phyloP scores from a whole-genome alignment of 30 jellyfish, hydroid and myxozoan genomes.

The Turritopsis rubra region DNA sequence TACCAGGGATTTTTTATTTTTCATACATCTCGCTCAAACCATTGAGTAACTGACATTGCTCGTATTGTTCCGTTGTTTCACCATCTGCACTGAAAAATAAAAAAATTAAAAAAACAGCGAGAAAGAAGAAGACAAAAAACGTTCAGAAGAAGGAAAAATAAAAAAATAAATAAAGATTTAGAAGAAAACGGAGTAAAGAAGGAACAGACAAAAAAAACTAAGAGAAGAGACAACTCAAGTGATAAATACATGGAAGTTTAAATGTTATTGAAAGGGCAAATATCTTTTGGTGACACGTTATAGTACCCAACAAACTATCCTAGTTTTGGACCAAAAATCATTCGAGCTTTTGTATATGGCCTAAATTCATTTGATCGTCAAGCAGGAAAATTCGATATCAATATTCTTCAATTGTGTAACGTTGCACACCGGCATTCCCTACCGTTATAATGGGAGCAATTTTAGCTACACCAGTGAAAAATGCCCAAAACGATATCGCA shows the following conservation, averaged over 20 bases:
- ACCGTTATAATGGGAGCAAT: conserved; percentile 71
- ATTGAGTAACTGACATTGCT: not conserved
- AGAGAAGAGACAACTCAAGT: too few species aligned
- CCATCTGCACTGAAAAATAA: not conserved
- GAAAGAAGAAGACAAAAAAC: not conserved
- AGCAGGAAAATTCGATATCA: too few species aligned
- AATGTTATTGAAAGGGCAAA: too few species aligned
- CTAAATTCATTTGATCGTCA: too few species aligned
- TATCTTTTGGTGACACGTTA: too few species aligned
- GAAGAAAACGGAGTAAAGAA: not conserved
- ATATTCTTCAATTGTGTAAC: not conserved
- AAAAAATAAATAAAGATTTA: not conserved
- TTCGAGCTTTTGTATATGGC: too few species aligned
- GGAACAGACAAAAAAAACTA: too few species aligned
- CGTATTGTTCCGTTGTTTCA: not conserved
- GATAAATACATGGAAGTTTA: too few species aligned
- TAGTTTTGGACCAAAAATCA: too few species aligned
- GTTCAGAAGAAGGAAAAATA: not conserved
- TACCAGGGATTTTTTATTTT: not conserved
- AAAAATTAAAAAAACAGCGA: not conserved
- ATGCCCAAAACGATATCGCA: not conserved
- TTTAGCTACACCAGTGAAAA: conserved; percentile 65
- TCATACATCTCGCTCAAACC: not conserved
- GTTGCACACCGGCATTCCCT: too few species aligned
- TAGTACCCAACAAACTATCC: too few species aligned